Percentiles rank a stretch among this genome's conserved stretches.
These are phyloP conservation scores for Phoenoteleia sp. DNA, from an alignment of 2,888 invertebrate genomes.

Conservation along the genomic window DNA sequence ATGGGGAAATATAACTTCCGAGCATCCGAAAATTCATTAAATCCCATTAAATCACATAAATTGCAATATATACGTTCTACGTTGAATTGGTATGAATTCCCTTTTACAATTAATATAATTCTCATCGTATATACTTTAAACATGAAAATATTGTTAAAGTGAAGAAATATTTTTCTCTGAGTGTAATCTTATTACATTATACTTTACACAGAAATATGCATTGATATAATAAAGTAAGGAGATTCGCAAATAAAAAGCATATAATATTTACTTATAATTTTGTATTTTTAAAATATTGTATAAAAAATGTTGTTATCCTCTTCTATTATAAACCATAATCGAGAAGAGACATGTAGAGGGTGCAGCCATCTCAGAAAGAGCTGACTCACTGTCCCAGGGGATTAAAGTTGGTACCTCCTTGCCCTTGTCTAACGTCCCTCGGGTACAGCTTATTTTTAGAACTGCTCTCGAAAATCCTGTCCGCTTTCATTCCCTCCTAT, in stretches of 20 bases:
- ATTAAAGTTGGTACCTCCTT: slow-evolving; percentile 78
- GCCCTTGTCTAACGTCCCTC: slow-evolving; percentile 79
- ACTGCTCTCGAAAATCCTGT: slow-evolving; percentile 75
- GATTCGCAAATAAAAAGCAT: not conserved
- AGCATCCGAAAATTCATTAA: too few species aligned
- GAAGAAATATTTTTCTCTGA: too few species aligned
- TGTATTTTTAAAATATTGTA: slow-evolving; percentile 26
- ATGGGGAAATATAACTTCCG: too few species aligned
- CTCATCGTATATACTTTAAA: too few species aligned
- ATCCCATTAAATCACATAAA: too few species aligned
- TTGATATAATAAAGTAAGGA: not conserved
- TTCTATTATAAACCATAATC: slow-evolving; percentile 81
- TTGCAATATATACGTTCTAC: too few species aligned
- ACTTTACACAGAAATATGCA: too few species aligned
- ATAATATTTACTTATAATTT: slow-evolving; percentile 13
- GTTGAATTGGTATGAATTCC: too few species aligned
- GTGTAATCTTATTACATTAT: too few species aligned
- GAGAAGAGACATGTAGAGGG: slow-evolving; percentile 82
- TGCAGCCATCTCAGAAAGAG: slow-evolving; percentile 80
- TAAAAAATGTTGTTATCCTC: slow-evolving; percentile 59
- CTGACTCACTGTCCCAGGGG: slow-evolving; percentile 86
- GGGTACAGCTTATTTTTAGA: slow-evolving; percentile 80
- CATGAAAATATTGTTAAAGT: too few species aligned
- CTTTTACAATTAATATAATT: too few species aligned
- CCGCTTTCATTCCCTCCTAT: slow-evolving; percentile 69